Conservation (phyloP, 2,888 invertebrate genomes). For the Deilephila elpenor region DNA sequence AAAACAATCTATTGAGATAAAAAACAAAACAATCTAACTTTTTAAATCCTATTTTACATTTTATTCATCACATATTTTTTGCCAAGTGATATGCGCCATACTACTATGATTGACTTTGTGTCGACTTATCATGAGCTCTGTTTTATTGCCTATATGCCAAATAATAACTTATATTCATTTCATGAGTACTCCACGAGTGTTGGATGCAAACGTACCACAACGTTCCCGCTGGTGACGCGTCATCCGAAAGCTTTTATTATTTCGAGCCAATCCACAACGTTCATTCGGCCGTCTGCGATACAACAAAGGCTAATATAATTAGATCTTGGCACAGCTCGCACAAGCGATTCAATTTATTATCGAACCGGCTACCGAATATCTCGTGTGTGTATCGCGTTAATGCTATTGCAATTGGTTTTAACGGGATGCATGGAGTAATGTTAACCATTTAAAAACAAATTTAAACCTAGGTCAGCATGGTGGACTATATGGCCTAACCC, state of each 20-base stretch:
- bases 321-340: constrained; percentile 67
- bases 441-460: no score
- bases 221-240: background rate
- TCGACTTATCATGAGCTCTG: no score
- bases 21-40: no score
- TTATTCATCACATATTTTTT: no score
- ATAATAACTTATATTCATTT: no score
- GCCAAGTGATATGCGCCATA: no score
- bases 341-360: constrained; percentile 64
- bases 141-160: no score
- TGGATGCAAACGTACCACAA: background rate
- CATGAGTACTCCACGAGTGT: background rate
- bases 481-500: no score
- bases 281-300: constrained; percentile 38
- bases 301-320: constrained; percentile 73
- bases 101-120: no score
- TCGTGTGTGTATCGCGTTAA: constrained; percentile 17
- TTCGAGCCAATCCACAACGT: constrained; percentile 36
- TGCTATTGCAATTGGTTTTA: background rate
- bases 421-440: background rate
- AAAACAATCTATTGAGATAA: no score
- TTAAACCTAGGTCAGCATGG: no score
- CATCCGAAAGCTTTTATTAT: constrained; percentile 23
- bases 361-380: constrained; percentile 42
- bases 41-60: no score